Evolutionary conservation across 2,888 invertebrate genomes (phyloP).

Genomic region (Mellilla xanthometata): DNA sequence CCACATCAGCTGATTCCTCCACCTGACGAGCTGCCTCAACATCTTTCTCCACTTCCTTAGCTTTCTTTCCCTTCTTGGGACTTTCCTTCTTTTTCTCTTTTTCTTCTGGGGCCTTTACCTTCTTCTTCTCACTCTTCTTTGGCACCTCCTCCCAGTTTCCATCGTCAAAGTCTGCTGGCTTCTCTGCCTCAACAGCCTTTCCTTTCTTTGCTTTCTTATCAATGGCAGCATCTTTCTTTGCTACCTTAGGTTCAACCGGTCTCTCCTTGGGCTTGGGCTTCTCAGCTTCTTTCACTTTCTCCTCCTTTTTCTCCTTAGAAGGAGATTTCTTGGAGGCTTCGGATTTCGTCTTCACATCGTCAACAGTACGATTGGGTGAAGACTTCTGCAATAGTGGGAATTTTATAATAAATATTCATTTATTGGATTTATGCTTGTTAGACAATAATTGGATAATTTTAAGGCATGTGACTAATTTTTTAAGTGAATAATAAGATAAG

Average conservation of each 20-base stretch:
- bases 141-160: conserved; percentile 89
- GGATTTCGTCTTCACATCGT: conserved; percentile 82
- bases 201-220: conserved; percentile 84
- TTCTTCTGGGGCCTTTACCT: conserved; percentile 83
- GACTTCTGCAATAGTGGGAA: conserved; percentile 75
- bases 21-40: conserved; percentile 52
- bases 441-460: too few species aligned
- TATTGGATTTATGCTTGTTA: background rate
- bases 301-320: conserved; percentile 81
- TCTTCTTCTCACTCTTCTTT: conserved; percentile 88
- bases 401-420: background rate
- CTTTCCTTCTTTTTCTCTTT: conserved; percentile 72
- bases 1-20: conserved; percentile 49
- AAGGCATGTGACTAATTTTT: too few species aligned
- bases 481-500: background rate
- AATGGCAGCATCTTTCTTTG: conserved; percentile 66
- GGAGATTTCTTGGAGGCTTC: conserved; percentile 83
- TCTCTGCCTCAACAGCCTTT: conserved; percentile 82
- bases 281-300: conserved; percentile 76
- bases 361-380: conserved; percentile 84
- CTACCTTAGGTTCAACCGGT: conserved; percentile 54
- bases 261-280: conserved; percentile 74
- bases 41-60: conserved; percentile 64
- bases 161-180: conserved; percentile 88
- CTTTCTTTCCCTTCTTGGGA: conserved; percentile 76